Evolutionary conservation across 1,140 invertebrate species (phyloP).

Genomic region (Diachasmimorpha longicaudata): DNA sequence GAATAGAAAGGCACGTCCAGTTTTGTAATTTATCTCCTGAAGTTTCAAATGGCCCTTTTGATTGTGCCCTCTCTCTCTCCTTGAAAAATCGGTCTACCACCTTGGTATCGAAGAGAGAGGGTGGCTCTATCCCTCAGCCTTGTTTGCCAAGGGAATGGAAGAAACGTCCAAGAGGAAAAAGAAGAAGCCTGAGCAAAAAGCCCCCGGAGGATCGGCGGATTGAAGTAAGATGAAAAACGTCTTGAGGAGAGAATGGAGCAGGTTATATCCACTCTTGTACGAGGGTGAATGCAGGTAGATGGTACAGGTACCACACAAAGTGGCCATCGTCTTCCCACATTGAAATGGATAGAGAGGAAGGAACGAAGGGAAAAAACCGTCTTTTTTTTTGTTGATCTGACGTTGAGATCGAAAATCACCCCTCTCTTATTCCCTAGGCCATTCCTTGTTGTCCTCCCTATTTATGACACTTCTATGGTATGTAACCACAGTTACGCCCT

Average conservation of each 20-base stretch:
- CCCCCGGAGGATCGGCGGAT: not conserved
- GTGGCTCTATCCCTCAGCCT: not conserved
- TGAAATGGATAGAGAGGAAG: not conserved
- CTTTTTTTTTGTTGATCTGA: not conserved
- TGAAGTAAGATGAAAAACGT: not conserved
- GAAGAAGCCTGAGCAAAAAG: not conserved
- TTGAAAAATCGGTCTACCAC: not conserved
- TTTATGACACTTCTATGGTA: slow-evolving; percentile 35
- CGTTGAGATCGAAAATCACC: slow-evolving; percentile 33
- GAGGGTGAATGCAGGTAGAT: slow-evolving; percentile 21
- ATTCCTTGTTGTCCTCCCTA: slow-evolving; percentile 4
- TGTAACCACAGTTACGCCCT: not conserved
- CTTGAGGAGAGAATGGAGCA: slow-evolving; percentile 7
- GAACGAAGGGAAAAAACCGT: not conserved
- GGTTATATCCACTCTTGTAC: not conserved
- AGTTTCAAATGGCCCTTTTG: not conserved
- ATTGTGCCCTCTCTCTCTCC: too few relatives aligned
- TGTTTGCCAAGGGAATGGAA: not conserved
- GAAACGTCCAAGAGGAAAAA: not conserved
- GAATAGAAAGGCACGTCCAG: not conserved
- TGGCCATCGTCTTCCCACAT: slow-evolving; percentile 43
- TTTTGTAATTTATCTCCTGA: not conserved
- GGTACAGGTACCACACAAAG: slow-evolving; percentile 41
- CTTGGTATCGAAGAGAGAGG: not conserved
- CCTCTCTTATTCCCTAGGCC: not conserved